phyloP scores from a whole-genome alignment of 2,113 vertebrate genomes.

The Laticauda colubrina region DNA sequence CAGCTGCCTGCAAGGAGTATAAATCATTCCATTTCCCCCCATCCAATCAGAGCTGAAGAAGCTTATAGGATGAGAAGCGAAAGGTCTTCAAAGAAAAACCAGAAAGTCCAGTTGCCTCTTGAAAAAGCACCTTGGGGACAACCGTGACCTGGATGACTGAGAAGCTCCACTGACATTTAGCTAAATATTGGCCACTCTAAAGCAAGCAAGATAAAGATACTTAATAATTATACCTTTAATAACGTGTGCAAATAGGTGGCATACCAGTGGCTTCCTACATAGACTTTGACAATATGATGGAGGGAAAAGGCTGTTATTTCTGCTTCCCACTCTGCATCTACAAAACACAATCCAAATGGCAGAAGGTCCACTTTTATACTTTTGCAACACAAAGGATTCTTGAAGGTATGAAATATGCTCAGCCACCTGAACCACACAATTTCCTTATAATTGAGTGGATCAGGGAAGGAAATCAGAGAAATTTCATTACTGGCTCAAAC shows the following conservation, averaged over 20 bases:
- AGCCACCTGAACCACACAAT: neutral
- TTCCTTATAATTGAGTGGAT: neutral
- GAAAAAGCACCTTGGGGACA: no score
- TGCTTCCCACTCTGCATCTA: slow-evolving; percentile 56
- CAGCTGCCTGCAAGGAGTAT: no score
- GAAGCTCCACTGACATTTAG: no score
- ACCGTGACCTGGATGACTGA: no score
- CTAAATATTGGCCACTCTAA: neutral
- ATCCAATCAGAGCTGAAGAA: no score
- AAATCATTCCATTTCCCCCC: no score
- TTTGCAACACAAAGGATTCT: neutral
- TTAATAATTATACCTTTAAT: slow-evolving; percentile 63
- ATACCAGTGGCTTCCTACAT: slow-evolving; percentile 72
- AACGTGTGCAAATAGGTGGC: slow-evolving; percentile 71
- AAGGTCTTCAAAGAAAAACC: no score
- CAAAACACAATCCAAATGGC: slow-evolving; percentile 31
- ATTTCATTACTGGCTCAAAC: neutral
- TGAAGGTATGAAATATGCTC: neutral
- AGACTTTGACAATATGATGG: slow-evolving; percentile 71
- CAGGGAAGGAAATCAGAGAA: neutral
- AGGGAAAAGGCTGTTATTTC: slow-evolving; percentile 60
- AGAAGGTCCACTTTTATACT: neutral
- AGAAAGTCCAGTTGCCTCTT: no score
- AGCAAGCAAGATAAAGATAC: neutral
- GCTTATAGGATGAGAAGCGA: no score